Conservation (phyloP, 2,113 vertebrate genomes). For the Athene cunicularia region DNA sequence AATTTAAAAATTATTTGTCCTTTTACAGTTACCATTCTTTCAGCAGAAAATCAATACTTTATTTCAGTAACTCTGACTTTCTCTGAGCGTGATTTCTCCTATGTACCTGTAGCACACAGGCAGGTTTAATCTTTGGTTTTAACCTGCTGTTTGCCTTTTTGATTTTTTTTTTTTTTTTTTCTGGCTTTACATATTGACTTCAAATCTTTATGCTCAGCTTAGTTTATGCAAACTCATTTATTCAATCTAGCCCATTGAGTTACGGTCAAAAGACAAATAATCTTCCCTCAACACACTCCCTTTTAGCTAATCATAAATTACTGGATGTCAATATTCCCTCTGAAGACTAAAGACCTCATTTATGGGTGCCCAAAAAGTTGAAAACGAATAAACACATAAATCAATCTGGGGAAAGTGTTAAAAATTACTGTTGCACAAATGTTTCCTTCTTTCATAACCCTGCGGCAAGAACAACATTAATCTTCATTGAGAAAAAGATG, state of each 20-base stretch:
- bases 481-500: conserved; percentile 9
- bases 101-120: neutral
- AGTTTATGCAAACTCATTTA: neutral
- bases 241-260: neutral
- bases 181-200: neutral
- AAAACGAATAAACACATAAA: conserved; percentile 23
- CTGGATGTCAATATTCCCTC: neutral
- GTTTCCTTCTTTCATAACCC: neutral
- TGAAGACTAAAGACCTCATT: conserved; percentile 15
- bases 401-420: neutral
- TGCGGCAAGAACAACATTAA: neutral
- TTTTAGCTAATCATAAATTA: conserved; percentile 24
- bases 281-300: neutral
- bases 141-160: neutral
- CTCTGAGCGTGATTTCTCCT: neutral
- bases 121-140: neutral
- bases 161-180: neutral
- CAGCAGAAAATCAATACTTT: conserved; percentile 42
- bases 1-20: conserved; percentile 39
- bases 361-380: neutral
- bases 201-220: neutral
- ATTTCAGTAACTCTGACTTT: neutral
- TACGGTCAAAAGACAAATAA: neutral
- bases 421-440: neutral
- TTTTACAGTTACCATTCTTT: conserved; percentile 25